A percentile compares a stretch with the other conserved stretches of the same genome.
Conservation (phyloP, 2,888 invertebrate species). For the Perithous albicinctus region DNA sequence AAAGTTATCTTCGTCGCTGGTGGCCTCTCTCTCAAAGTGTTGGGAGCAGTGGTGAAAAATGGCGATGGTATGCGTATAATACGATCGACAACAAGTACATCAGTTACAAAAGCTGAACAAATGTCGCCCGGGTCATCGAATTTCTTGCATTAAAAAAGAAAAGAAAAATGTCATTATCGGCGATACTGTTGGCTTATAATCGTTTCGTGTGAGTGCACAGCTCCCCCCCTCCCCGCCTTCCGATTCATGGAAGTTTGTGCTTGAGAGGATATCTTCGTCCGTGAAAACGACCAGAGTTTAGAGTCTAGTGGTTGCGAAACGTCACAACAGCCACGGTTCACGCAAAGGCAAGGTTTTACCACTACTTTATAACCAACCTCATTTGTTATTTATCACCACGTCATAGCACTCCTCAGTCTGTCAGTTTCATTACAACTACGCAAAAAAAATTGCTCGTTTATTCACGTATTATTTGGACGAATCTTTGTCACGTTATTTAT, state of each 20-base stretch:
- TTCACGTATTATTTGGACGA: conserved; percentile 6
- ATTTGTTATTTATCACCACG: conserved; percentile 52
- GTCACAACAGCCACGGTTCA: conserved; percentile 75
- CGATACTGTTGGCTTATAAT: conserved; percentile 66
- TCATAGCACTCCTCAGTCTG: conserved; percentile 28
- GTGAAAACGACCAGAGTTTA: conserved; percentile 39
- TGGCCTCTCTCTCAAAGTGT: background rate
- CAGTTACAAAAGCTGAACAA: conserved; percentile 68
- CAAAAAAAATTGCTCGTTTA: conserved; percentile 27
- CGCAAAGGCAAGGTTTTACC: conserved; percentile 73
- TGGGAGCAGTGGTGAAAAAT: conserved; percentile 68
- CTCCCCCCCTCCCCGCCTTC: no score
- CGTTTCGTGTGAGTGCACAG: conserved; percentile 70
- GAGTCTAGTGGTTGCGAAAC: conserved; percentile 77
- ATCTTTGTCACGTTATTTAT: conserved; percentile 5
- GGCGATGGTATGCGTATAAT: conserved; percentile 73
- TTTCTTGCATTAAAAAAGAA: conserved; percentile 59
- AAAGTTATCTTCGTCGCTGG: conserved; percentile 45
- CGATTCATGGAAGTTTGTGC: conserved; percentile 68
- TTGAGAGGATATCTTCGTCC: conserved; percentile 64
- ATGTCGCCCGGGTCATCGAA: conserved; percentile 71
- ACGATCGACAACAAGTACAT: conserved; percentile 59
- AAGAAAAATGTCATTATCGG: conserved; percentile 67
- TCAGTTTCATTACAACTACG: conserved; percentile 51
- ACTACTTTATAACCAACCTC: conserved; percentile 34